Evolutionary conservation across 2,888 invertebrate genomes (phyloP), one percentile per base, ranked within the genome.

Genomic region (Andrena fulva): DNA sequence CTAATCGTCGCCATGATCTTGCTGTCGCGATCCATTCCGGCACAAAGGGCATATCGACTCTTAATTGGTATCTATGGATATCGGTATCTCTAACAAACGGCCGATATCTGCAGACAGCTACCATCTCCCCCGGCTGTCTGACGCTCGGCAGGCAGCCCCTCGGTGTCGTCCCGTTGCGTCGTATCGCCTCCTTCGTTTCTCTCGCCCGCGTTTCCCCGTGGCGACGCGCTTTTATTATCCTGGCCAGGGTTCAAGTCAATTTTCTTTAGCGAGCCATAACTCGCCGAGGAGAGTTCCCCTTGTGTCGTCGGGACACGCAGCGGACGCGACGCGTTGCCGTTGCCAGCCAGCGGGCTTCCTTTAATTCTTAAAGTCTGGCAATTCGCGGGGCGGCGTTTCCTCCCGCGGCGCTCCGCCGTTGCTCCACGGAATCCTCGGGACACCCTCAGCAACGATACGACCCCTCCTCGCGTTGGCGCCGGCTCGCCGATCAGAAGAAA

Each of bases 231-330:
- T 92, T 91, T 92, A 92, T 92, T 90, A 91, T 92, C 89, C 91
- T 93, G 93, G 93, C 93, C 80, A 80, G 86, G 91, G 90, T 92
- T 93, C 93, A 93, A 93, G 93, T 92, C 91, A 93, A 93, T 93
- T 93, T 93, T 91, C 92, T 92, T 91, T 89, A 91, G 90, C 90
- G 89, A 89, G 90, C 89, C 87, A 91, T 92, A 92, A 90, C 88
- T 91, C 86, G 85, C 70, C 78, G 56, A 42, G 68, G 52, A 63
- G 79, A 64, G 76, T 70, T 69, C 54, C 73, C 77, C 54, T 66
- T n/a, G 56, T 60, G 63, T 59, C 71, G 71, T 27, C 62, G 69
- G 62, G 77, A 84, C 68, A 77, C 76, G 73, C 80, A 48, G 76
- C 8, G 67, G 68, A 73, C 74, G 81, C 77, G 74, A 74, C 80